Evolutionary conservation across 2,113 vertebrate genomes (phyloP), one percentile per base, ranked within the genome.

Genomic region (Gallinago paraguaiae): DNA sequence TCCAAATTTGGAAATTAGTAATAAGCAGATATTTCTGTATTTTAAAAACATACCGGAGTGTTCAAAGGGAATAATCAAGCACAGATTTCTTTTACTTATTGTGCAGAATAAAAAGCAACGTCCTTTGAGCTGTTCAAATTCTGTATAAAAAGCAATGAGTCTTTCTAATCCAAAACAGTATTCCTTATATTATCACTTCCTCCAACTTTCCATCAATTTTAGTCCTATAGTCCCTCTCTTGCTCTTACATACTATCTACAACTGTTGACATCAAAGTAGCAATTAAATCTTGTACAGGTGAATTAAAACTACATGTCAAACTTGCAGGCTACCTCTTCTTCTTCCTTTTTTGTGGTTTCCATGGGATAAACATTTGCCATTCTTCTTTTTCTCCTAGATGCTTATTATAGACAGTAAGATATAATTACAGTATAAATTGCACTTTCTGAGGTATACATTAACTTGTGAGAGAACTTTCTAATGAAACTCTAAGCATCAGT

Each of bases 41-140:
- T 86, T 95, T 60, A 65, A 69, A 86, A 72, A 72, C 48, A 51
- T 61, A n/a, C 45, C 57, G 79, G 70, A 83, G 17, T 65, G 35
- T 87, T 92, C 74, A 91, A 88, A 91, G 30, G 50, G 22, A 71
- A 76, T 92, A 79, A 92, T 91, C 48, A 94, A 87, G 16, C 31
- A 69, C 30, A 89, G 56, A 41, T 76, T 95, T 92, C 27, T 91
- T 86, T 56, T 71, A 65, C 17, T 71, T 78, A 31, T 51, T 82
- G 45, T 39, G 19, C 28, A 82, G 70, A 85, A 79, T 71, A 68
- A 71, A 86, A 92, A 48, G 2, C 31, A 46, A 33, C 23, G 27
- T 79, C n/a, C 35, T 82, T 71, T 82, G 43, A 82, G 67, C 27
- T 90, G 37, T 77, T 92, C 46, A 85, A 25, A 65, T 86, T 22